phyloP scores from a whole-genome alignment of 2,888 invertebrate genomes.

The Julus scandinavius region DNA sequence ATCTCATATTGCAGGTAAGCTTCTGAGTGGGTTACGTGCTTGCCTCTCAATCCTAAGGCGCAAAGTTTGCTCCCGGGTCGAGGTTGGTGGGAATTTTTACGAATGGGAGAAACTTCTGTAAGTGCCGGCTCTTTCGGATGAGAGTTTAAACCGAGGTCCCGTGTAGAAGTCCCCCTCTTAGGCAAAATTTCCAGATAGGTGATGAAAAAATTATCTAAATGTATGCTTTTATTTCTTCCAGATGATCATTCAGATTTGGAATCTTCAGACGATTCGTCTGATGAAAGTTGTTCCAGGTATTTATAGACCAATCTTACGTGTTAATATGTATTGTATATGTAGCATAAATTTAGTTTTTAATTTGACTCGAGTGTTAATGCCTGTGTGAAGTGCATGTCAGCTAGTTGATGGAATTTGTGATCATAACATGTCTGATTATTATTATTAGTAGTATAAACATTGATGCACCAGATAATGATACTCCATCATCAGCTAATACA shows the following conservation, averaged over 20 bases:
- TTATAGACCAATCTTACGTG: too few species aligned
- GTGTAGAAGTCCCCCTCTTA: neutral
- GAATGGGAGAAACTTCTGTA: too few species aligned
- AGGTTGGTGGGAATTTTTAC: too few species aligned
- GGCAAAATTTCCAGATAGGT: neutral
- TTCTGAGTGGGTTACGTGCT: too few species aligned
- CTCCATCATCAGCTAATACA: neutral
- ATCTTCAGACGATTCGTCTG: constrained; percentile 67
- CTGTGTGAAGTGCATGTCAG: too few species aligned
- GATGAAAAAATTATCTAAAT: neutral
- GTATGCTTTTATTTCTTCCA: neutral
- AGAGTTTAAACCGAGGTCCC: too few species aligned
- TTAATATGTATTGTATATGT: neutral
- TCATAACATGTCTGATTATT: too few species aligned
- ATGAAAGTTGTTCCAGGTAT: constrained; percentile 68
- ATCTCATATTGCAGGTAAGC: constrained; percentile 99
- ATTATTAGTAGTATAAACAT: too few species aligned
- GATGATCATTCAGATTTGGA: constrained; percentile 65
- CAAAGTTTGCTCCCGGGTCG: too few species aligned
- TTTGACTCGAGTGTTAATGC: neutral
- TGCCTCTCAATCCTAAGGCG: too few species aligned
- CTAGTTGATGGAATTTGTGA: too few species aligned
- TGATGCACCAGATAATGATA: neutral
- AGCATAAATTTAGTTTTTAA: neutral
- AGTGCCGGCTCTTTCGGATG: too few species aligned